Evolutionary conservation across 2,888 invertebrate genomes (phyloP).

Genomic region (Timema podura): DNA sequence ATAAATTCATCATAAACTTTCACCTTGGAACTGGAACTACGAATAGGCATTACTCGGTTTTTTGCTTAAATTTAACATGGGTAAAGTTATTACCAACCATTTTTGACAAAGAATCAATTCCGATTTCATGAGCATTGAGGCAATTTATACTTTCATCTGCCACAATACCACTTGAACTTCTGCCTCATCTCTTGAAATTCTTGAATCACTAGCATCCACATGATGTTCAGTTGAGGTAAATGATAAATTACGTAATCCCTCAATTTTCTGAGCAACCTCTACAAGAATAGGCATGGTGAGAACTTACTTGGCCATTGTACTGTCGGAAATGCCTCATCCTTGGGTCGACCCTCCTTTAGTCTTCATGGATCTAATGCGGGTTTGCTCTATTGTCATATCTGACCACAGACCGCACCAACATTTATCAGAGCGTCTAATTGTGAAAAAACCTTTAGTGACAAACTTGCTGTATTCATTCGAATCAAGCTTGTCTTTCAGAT

Average conservation of each 20-base stretch:
- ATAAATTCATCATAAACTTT: not conserved
- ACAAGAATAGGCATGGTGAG: slow-evolving; percentile 23
- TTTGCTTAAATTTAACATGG: not conserved
- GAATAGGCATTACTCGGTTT: not conserved
- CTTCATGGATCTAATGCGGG: not conserved
- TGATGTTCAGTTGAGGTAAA: slow-evolving; percentile 31
- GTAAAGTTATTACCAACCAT: not conserved
- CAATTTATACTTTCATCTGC: not conserved
- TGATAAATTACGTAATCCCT: slow-evolving; percentile 25
- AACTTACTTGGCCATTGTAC: slow-evolving; percentile 30
- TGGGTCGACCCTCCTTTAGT: slow-evolving; percentile 16
- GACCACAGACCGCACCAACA: not conserved
- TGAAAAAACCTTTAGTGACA: slow-evolving; percentile 1
- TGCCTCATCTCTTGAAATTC: slow-evolving; percentile 11
- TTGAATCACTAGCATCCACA: slow-evolving; percentile 30
- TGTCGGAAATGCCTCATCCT: slow-evolving; percentile 28
- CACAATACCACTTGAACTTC: not conserved
- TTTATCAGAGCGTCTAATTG: not conserved
- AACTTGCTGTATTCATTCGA: not conserved
- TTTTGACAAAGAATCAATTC: not conserved
- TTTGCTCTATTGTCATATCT: not conserved
- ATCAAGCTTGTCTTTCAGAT: slow-evolving; percentile 23
- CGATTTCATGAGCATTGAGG: not conserved
- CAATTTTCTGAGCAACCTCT: slow-evolving; percentile 27
- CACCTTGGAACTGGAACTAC: not conserved